Evolutionary conservation across 2,797 vertebrate species (phyloP).

Genomic region (Salmo trutta): DNA sequence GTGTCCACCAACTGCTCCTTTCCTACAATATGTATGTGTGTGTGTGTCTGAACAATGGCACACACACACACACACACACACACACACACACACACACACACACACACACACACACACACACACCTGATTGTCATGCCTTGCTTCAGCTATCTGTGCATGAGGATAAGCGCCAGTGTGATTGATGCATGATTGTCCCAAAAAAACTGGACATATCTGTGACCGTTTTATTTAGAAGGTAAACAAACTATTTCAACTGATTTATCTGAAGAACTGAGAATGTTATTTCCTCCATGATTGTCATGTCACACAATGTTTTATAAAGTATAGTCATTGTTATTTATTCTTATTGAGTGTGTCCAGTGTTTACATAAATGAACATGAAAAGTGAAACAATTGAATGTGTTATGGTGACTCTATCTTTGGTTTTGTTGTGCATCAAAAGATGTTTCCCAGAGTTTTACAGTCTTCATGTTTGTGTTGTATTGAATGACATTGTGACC

Average conservation of each 20-base stretch:
- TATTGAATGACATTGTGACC: not conserved
- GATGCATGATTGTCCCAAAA: not conserved
- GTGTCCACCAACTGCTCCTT: not conserved
- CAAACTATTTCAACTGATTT: not conserved
- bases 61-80: not conserved
- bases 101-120: not conserved
- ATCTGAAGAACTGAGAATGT: too few species aligned
- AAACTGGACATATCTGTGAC: too few species aligned
- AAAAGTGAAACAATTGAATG: too few species aligned
- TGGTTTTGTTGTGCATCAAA: not conserved
- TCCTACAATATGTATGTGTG: not conserved
- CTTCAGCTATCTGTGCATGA: not conserved
- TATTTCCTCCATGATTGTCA: too few species aligned
- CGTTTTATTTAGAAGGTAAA: not conserved
- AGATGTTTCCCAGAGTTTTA: not conserved
- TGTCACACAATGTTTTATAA: not conserved
- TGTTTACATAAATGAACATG: too few species aligned
- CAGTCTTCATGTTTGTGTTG: not conserved
- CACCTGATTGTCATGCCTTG: not conserved
- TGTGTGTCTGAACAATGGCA: too few species aligned
- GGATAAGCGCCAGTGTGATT: not conserved
- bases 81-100: not conserved
- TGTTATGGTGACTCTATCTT: not conserved
- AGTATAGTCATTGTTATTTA: not conserved
- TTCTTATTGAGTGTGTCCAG: not conserved